Evolutionary conservation across 2,797 vertebrate species (phyloP).

Genomic region (Notolepis coatsorum): DNA sequence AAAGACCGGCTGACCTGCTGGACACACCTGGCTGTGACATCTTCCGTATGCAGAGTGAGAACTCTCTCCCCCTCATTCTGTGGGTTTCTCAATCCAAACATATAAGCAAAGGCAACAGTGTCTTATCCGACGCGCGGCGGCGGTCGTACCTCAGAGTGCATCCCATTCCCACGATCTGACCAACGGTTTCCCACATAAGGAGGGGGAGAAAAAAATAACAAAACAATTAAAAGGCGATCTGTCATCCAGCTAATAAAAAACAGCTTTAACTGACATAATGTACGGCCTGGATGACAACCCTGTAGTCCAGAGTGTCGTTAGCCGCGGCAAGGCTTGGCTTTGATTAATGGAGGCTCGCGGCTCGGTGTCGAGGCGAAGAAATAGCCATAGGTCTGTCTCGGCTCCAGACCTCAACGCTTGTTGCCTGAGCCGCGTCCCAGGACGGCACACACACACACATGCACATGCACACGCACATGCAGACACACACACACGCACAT

Average conservation of each 20-base stretch:
- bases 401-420: slow-evolving; percentile 38
- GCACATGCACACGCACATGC: too few species aligned
- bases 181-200: slow-evolving; percentile 48
- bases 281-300: slow-evolving; percentile 73
- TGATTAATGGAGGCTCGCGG: slow-evolving; percentile 71
- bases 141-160: slow-evolving; percentile 8
- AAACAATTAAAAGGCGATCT: slow-evolving; percentile 73
- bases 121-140: background rate
- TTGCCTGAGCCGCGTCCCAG: slow-evolving; percentile 29
- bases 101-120: slow-evolving; percentile 6
- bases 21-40: slow-evolving; percentile 35
- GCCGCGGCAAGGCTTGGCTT: slow-evolving; percentile 39
- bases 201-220: slow-evolving; percentile 48
- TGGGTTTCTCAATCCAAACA: slow-evolving; percentile 50
- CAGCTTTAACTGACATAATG: slow-evolving; percentile 73
- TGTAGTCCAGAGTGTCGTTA: slow-evolving; percentile 67
- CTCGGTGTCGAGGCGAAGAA: slow-evolving; percentile 54
- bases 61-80: slow-evolving; percentile 15
- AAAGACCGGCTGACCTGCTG: slow-evolving; percentile 9
- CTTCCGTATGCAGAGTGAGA: slow-evolving; percentile 31
- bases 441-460: too few species aligned
- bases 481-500: too few species aligned
- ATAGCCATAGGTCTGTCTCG: slow-evolving; percentile 44
- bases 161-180: slow-evolving; percentile 63
- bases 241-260: slow-evolving; percentile 75